Conservation (phyloP, 2,797 vertebrate genomes). For the Syndactyla subalaris region DNA sequence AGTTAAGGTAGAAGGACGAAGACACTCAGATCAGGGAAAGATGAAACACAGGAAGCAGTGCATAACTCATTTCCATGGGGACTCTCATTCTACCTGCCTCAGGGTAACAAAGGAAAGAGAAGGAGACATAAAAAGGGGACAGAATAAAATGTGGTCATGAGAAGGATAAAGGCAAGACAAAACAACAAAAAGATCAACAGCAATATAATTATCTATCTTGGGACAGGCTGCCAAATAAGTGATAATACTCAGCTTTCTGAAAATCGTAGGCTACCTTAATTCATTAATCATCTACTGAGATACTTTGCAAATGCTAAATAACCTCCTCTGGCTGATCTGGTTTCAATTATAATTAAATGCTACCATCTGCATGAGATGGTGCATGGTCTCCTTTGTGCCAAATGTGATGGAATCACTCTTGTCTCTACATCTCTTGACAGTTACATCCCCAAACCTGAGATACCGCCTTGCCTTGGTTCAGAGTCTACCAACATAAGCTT, state of each 20-base stretch:
- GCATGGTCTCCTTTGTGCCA: neutral
- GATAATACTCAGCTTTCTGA: slow-evolving; percentile 33
- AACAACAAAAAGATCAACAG: neutral
- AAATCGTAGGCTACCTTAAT: slow-evolving; percentile 46
- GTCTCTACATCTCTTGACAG: neutral
- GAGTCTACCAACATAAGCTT: neutral
- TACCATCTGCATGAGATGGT: neutral
- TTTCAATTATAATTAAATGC: slow-evolving; percentile 47
- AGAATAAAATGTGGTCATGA: neutral
- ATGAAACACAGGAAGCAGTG: neutral
- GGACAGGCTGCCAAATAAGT: neutral
- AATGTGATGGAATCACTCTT: neutral
- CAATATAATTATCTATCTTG: neutral
- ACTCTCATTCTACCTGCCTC: slow-evolving; percentile 1
- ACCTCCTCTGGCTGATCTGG: neutral
- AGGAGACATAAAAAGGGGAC: neutral
- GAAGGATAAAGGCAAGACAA: neutral
- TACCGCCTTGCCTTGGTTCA: neutral
- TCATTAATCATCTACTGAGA: slow-evolving; percentile 35
- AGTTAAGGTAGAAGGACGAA: neutral
- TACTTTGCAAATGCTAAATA: slow-evolving; percentile 19
- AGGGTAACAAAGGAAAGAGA: neutral
- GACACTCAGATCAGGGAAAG: neutral
- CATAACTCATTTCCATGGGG: neutral
- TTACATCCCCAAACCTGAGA: neutral